Percentiles rank a stretch among this genome's conserved stretches.
These are phyloP conservation scores for Oikopleura albicans DNA, from an alignment of 23 tunicate species.

Conservation along the genomic window DNA sequence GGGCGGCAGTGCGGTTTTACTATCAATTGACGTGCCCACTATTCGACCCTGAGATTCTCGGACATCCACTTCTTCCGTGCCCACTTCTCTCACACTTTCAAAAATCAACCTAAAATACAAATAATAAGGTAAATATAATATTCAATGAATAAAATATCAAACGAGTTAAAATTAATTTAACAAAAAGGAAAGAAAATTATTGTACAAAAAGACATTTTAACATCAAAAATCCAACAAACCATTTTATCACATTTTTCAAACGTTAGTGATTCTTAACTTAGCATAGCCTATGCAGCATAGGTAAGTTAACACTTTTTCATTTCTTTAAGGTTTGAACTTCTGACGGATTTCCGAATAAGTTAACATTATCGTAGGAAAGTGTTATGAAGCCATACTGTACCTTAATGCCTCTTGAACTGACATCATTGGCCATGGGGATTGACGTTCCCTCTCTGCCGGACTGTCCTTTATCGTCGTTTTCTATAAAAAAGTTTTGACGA, in stretches of 20 bases:
- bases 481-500: not conserved
- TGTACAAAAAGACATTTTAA: no score
- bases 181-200: no score
- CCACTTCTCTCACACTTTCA: not conserved
- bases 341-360: no score
- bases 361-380: no score
- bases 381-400: no score
- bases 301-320: no score
- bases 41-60: constrained; percentile 31
- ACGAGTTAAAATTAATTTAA: no score
- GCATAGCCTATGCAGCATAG: no score
- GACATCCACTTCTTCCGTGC: not conserved
- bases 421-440: not conserved
- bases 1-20: constrained; percentile 48
- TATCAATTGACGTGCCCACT: constrained; percentile 36
- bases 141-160: not conserved
- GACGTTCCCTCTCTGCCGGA: not conserved
- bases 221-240: no score
- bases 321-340: no score
- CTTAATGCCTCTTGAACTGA: not conserved
- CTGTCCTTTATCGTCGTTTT: not conserved
- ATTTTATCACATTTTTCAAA: no score
- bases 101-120: not conserved
- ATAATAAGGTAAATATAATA: not conserved
- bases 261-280: no score